Percentiles rank a stretch among this genome's conserved stretches.
Conservation (phyloP, 2,113 vertebrate genomes). For the Tamias sibiricus region DNA sequence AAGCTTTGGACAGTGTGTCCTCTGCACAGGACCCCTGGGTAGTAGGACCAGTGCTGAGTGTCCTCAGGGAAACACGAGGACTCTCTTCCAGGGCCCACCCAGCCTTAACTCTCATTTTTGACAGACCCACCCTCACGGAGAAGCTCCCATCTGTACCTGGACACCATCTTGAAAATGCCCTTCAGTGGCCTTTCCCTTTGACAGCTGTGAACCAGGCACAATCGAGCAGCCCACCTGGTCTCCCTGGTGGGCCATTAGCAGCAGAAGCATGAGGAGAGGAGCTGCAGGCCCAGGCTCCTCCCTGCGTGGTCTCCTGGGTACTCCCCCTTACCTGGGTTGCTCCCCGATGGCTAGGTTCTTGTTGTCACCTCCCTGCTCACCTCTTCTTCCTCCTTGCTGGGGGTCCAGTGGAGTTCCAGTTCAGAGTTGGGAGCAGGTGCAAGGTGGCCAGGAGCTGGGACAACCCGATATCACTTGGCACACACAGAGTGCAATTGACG, state of each 20-base stretch:
- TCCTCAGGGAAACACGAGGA: neutral
- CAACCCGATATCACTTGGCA: constrained; percentile 60
- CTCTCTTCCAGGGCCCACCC: neutral
- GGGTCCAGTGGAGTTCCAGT: neutral
- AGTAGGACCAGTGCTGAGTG: neutral
- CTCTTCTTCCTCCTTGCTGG: neutral
- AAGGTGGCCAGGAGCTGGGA: constrained; percentile 27
- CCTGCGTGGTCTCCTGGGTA: neutral
- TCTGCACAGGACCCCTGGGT: neutral
- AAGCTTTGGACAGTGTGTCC: neutral
- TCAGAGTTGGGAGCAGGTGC: constrained; percentile 78
- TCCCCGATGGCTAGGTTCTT: constrained; percentile 65
- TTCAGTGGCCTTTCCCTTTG: neutral
- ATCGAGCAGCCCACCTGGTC: neutral
- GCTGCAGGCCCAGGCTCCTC: neutral
- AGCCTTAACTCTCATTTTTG: neutral
- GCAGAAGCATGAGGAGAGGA: neutral
- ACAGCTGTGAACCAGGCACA: neutral
- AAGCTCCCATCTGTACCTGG: neutral
- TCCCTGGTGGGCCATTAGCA: neutral
- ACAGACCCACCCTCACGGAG: neutral
- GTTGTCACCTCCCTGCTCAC: constrained; percentile 65
- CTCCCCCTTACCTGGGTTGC: neutral
- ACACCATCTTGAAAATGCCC: neutral
- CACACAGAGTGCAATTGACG: constrained; percentile 69